phyloP scores from a whole-genome alignment of 2,113 vertebrate species.

The Erythrolamprus reginae region DNA sequence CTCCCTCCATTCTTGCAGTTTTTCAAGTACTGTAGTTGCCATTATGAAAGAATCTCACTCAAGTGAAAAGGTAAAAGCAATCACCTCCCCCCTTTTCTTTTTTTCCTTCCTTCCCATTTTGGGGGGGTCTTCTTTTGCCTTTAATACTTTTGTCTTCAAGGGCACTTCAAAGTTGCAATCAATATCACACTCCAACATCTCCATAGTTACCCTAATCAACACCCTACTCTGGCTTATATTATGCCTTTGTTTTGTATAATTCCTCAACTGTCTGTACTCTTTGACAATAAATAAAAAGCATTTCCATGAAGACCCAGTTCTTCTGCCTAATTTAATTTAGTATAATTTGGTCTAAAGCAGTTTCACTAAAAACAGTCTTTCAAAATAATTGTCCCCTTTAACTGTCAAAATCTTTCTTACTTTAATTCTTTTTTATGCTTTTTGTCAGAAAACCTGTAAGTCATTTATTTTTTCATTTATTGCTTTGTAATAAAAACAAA shows the following conservation, averaged over 20 bases:
- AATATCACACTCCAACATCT: background rate
- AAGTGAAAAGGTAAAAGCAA: background rate
- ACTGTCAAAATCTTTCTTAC: background rate
- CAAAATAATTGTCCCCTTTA: background rate
- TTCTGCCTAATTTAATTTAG: background rate
- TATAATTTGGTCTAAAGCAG: background rate
- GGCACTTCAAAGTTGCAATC: background rate
- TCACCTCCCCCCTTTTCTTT: background rate
- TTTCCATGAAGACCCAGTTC: background rate
- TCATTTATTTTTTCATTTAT: background rate
- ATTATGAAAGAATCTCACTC: background rate
- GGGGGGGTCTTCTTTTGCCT: background rate
- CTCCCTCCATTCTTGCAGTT: background rate
- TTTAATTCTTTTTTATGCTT: background rate
- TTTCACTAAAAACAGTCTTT: background rate
- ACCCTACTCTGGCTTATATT: background rate
- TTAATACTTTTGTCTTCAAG: background rate
- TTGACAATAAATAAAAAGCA: background rate
- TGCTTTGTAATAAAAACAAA: background rate
- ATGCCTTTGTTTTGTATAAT: background rate
- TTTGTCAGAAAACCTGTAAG: background rate
- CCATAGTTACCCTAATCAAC: background rate
- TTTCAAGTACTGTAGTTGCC: background rate
- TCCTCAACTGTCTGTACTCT: background rate
- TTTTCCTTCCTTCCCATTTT: background rate